phyloP scores from a whole-genome alignment of 2,113 vertebrate species.

The Gavialis gangeticus region DNA sequence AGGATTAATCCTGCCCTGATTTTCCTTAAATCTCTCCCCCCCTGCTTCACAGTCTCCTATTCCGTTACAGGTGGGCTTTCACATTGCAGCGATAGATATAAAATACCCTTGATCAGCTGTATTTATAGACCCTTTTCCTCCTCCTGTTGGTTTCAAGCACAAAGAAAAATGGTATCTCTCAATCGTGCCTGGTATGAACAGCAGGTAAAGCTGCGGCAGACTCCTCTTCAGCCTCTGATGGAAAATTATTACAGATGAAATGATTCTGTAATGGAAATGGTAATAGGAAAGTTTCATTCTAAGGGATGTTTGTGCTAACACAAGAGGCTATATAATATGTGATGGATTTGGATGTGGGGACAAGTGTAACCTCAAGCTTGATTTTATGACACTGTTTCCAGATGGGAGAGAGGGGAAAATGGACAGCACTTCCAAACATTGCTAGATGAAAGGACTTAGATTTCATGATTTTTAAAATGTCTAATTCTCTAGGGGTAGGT shows the following conservation, averaged over 20 bases:
- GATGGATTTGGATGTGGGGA: slow-evolving; percentile 50
- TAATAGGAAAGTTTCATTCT: slow-evolving; percentile 60
- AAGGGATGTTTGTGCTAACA: slow-evolving; percentile 60
- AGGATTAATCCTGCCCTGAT: slow-evolving; percentile 54
- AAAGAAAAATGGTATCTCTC: slow-evolving; percentile 79
- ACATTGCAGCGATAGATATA: slow-evolving; percentile 42
- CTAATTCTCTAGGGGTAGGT: slow-evolving; percentile 19
- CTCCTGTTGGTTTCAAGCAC: slow-evolving; percentile 75
- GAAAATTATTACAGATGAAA: slow-evolving; percentile 76
- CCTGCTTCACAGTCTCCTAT: slow-evolving; percentile 1
- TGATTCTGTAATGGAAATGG: slow-evolving; percentile 67
- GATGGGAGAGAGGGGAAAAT: slow-evolving; percentile 4
- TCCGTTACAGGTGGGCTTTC: slow-evolving; percentile 79
- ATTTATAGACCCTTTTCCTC: slow-evolving; percentile 73
- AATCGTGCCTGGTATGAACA: slow-evolving; percentile 62
- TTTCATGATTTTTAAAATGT: not conserved
- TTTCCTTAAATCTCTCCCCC: slow-evolving; percentile 59
- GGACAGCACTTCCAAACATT: not conserved
- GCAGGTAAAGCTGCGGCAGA: slow-evolving; percentile 67
- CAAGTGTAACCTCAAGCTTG: slow-evolving; percentile 29
- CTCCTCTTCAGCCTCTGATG: slow-evolving; percentile 59
- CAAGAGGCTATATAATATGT: slow-evolving; percentile 6
- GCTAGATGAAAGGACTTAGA: not conserved
- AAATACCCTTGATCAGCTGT: slow-evolving; percentile 73
- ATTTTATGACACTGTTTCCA: slow-evolving; percentile 57